Base-by-base conservation (phyloP, 2,113 vertebrate genomes). In the Pampusana beccarii region DNA sequence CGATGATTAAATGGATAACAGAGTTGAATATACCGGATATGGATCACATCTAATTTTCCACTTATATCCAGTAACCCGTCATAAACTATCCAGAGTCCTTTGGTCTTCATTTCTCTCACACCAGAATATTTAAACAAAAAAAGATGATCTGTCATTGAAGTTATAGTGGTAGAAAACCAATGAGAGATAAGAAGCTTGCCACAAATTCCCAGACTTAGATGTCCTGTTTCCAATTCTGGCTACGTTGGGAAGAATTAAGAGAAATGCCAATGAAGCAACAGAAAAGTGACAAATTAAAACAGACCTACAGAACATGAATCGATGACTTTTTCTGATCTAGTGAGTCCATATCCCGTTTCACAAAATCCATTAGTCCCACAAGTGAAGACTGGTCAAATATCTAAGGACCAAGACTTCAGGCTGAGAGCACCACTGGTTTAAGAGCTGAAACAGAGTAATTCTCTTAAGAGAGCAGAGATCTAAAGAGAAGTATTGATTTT, bases 241-340 rank as follows among this genome's bases (percentile, higher is more conserved):
- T 75, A 17, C 5, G 65, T 53, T 93, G 57, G 73, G 72, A 38
- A 84, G 69, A 96, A 93, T 93, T 78, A 96, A 92, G 83, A 94
- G 80, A 95, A 93, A 97, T 91, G 93, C 86, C 95, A 96, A 51
- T 44, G 95, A 91, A 96, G 69, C 92, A 93, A 96, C 92, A 92
- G 72, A 84, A 88, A 94, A 92, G 88, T 77, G 85, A 91, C 92
- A 95, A 96, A 96, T 92, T 81, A 92, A 95, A 93, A 65, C 90
- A 91, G 92, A 90, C 78, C 86, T 74, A 69, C 23, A 16, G 64
- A 94, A 84, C 44, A 88, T 5, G 48, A 84, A 90, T 60, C 75
- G 86, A 31, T 23, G 92, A 91, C 65, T 83, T 92, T 77, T 93
- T 90, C 93, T 95, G 92, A 94, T 84, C 88, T 54, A 69, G 28